These are phyloP conservation scores for Chlorodrepanis virens DNA, from an alignment of 2,113 vertebrate genomes.

Conservation along the genomic window DNA sequence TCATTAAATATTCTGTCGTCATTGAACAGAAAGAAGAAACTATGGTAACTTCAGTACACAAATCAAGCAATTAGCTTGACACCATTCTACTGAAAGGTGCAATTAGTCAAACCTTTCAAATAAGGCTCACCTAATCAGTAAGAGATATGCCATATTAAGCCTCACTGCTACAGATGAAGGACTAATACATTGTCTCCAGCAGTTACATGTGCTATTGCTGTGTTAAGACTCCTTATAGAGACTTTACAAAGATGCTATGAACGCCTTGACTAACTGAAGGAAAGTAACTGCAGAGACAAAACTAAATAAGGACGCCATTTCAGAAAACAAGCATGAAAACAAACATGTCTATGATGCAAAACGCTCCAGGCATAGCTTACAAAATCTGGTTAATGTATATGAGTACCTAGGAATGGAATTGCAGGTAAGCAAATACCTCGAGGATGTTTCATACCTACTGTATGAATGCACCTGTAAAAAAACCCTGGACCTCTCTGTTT, in stretches of 20 bases:
- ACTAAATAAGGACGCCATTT: not conserved
- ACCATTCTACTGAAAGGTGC: not conserved
- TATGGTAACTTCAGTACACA: not conserved
- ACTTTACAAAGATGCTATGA: not conserved
- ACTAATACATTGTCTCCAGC: not conserved
- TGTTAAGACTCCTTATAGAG: not conserved
- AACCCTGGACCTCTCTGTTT: rapidly evolving
- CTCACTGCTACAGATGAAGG: not conserved
- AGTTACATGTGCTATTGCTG: not conserved
- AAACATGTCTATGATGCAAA: not conserved
- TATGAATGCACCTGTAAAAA: rapidly evolving
- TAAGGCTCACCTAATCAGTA: not conserved
- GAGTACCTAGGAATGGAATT: not conserved
- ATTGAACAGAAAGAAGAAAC: not conserved
- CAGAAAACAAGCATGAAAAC: not conserved
- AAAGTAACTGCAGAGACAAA: not conserved
- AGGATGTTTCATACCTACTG: not conserved
- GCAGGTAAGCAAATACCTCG: not conserved
- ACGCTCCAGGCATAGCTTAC: not conserved
- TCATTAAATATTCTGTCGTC: not conserved
- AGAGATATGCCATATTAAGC: rapidly evolving
- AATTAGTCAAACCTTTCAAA: not conserved
- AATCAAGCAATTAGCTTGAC: not conserved
- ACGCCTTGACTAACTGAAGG: not conserved
- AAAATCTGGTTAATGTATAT: not conserved